Evolutionary conservation across 2,113 vertebrate genomes (phyloP), one percentile per base, ranked within the genome.

Genomic region (Thymallus thymallus): DNA sequence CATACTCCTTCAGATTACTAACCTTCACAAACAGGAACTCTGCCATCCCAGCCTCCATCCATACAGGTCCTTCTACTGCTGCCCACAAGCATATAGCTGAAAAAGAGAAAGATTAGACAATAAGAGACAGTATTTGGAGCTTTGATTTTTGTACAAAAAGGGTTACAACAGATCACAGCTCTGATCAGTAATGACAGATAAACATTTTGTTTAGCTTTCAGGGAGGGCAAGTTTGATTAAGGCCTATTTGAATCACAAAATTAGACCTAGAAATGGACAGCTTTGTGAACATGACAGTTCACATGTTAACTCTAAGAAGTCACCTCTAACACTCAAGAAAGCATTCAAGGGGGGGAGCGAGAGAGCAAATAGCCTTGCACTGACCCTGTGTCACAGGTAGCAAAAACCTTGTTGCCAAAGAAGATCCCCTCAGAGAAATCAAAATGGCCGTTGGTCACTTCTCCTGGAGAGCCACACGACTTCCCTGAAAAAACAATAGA

Each of bases 11-110:
- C 55, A 56, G 7, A 74, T 41, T 4, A 84, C 84, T 23, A 45
- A 93, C 92, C 82, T 82, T 90, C 84, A 89, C 92, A 93, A 0
- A 0, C 0, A 29, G 86, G 75, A 10, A 61, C 2, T 62, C 79
- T 81, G 16, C 4, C 69, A 0, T 0, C 0, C 92, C 92, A 93
- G 0, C 84, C 88, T 1, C 1, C 0, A 0, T 0, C 20, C 67
- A 0, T 2, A 74, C 92, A 93, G 2, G 0, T 0, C 7, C 82
- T 14, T 0, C 0, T 0, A 0, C 0, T 0, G 0, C 0, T 5
- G 0, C 82, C 84, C 48, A 69, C 65, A 23, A 78, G 0, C 0
- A 0, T 0, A 48, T 58, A 72, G 2, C 84, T 89, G 56, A 56
- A 66, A 51, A 26, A 10, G 13, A 18, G 56, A 74, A 45, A 20